Base-by-base conservation (phyloP, 2,888 invertebrate genomes). In the Drosophila anomelani region DNA sequence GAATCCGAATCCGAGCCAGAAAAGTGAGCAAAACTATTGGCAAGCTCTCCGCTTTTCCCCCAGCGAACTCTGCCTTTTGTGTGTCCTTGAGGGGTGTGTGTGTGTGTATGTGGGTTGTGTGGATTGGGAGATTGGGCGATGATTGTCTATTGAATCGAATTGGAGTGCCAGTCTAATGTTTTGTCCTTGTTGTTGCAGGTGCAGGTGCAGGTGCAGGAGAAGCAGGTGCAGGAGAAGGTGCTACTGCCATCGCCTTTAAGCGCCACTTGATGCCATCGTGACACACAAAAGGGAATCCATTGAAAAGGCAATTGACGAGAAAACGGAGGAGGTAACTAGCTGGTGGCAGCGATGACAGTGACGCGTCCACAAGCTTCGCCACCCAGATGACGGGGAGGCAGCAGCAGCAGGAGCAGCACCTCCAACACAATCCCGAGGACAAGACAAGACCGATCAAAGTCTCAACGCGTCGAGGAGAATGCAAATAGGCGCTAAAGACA, bases 11-110 rank as follows among this genome's bases (percentile, higher is more conserved):
- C 73, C 49, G 70, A 73, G 76, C 79, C 73, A 63, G 70, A 73
- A 77, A 78, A 81, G 72, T 84, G 80, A 76, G 80, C 67, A 77
- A 79, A 84, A 86, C 84, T 81, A 84, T 76, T 76, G 85, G 81
- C 78, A 75, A 77, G 76, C 78, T 76, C 55, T 75, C 23, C 43
- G 29, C 47, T 41, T 17, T 12, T 17, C 46, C 7, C 32, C 26
- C 10, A 20, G 43, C 6, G 53, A 20, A 39, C 67, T 54, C 44
- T 41, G 38, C 51, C 51, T 47, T 51, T 63, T 69, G 57, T 60
- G 59, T 38, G 85, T 55, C 85, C 82, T 83, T 85, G 86, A 74
- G 70, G 63, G 58, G 26, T 38, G 26, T 26, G 4, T 26, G 26
- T 26, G 26, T 26, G 23, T 26, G 26, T 26, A 4, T 26, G 23